Conservation (phyloP, 2,797 vertebrate species). For the Phoeniculus purpureus region DNA sequence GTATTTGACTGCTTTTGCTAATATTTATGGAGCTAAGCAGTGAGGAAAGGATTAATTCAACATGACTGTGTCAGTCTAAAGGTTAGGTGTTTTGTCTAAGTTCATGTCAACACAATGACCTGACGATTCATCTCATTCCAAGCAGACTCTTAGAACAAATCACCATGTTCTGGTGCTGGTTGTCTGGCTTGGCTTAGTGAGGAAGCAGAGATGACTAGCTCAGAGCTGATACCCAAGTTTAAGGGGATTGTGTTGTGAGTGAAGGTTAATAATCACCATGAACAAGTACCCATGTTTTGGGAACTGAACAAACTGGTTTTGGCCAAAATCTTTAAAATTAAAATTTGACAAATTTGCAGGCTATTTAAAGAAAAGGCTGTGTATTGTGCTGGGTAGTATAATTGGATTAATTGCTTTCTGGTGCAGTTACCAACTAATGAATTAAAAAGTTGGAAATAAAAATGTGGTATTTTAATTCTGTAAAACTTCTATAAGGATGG, state of each 20-base stretch:
- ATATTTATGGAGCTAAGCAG: neutral
- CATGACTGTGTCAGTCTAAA: neutral
- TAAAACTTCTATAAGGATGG: neutral
- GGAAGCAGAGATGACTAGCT: neutral
- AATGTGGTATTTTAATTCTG: neutral
- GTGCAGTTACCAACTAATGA: neutral
- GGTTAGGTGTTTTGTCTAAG: neutral
- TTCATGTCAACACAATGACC: neutral
- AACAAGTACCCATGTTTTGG: neutral
- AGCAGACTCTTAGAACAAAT: neutral
- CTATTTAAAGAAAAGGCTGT: neutral
- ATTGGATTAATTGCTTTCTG: neutral
- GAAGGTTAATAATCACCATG: neutral
- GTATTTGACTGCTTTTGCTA: neutral
- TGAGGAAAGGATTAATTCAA: neutral
- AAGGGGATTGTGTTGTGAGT: neutral
- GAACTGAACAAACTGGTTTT: neutral
- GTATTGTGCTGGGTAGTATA: neutral
- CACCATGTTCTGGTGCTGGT: neutral
- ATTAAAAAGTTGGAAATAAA: neutral
- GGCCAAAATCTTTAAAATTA: neutral
- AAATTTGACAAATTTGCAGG: neutral
- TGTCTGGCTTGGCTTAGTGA: neutral
- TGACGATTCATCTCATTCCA: neutral
- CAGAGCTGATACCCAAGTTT: neutral